Base-by-base conservation (phyloP, 1,140 invertebrate genomes). In the Leptopilina boulardi region DNA sequence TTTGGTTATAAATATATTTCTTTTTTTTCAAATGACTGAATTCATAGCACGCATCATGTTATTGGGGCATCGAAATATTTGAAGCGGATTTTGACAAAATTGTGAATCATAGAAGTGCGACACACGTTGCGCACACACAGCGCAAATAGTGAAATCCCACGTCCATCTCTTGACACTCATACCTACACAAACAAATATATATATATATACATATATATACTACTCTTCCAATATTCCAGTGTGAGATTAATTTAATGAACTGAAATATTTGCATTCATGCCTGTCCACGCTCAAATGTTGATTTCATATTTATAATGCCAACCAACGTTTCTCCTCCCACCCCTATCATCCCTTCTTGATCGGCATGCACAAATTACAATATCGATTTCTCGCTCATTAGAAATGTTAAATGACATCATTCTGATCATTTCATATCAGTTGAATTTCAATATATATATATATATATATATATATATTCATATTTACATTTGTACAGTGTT, bases 81-180 rank as follows among this genome's bases (percentile, higher is more conserved):
- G 59, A 66, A 66, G 59, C 59, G 59, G 59, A 66, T 66, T 66
- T 34, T n/a, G n/a, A 23, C 59, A 66, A 66, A 66, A 66, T 66
- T 66, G 59, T 30, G 59, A 23, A 66, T 66, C 59, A 66, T 30
- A 34, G 59, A 30, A 66, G 26, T 10, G 59, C 59, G 21, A 30
- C 59, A 30, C 59, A 66, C 59, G 59, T 66, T 66, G 59, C 59
- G 59, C 21, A 30, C 59, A 66, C 26, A 56, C 59, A 23, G 59
- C 26, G 59, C 59, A 2, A 66, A 66, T 30, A 66, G 26, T n/a
- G 21, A 23, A 66, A 66, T 30, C 26, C 26, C 59, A 66, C 59
- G 26, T 66, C 21, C 59, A 30, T 66, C 59, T 66, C 59, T 8
- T 10, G n/a, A 11, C 2, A 13, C 56, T 26, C 56, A 13, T 23